Base-by-base conservation (phyloP, 2,888 invertebrate species). In the Melinopterus prodromus region DNA sequence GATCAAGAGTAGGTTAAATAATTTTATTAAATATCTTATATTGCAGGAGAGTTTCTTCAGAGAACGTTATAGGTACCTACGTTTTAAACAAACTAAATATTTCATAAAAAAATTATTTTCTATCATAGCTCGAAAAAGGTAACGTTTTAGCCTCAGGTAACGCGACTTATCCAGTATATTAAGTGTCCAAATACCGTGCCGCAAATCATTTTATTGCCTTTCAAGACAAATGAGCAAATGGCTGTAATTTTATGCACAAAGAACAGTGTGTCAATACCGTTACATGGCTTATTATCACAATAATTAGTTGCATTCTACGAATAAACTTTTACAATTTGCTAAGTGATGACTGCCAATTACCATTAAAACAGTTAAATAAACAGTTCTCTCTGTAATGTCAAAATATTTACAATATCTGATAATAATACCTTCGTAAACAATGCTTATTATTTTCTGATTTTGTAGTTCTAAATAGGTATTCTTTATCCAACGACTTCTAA, bases 1-100 rank as follows among this genome's bases (percentile, higher is more conserved):
- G 71, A 71, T 71, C 71, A 16, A 15, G 71, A 71, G 71, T 71
- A 16, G 71, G 71, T 16, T 26, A 26, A 26, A 26, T 1, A 26
- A 16, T 71, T 71, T 26, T 35, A 71, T n/a, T n/a, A n/a, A n/a
- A n/a, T n/a, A n/a, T n/a, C n/a, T n/a, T n/a, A n/a, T n/a, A n/a
- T n/a, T n/a, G n/a, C n/a, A n/a, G n/a, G n/a, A n/a, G n/a, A n/a
- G n/a, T n/a, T n/a, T n/a, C n/a, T n/a, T n/a, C n/a, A n/a, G n/a
- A n/a, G n/a, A n/a, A n/a, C n/a, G n/a, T n/a, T n/a, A n/a, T n/a
- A n/a, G n/a, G n/a, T n/a, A n/a, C n/a, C n/a, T n/a, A n/a, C n/a
- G n/a, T n/a, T n/a, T n/a, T n/a, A n/a, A n/a, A n/a, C n/a, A n/a
- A n/a, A n/a, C n/a, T n/a, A n/a, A n/a, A n/a, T n/a, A n/a, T n/a